phyloP scores from a whole-genome alignment of 1,140 invertebrate species.

The Pseudomyrmex sp. region DNA sequence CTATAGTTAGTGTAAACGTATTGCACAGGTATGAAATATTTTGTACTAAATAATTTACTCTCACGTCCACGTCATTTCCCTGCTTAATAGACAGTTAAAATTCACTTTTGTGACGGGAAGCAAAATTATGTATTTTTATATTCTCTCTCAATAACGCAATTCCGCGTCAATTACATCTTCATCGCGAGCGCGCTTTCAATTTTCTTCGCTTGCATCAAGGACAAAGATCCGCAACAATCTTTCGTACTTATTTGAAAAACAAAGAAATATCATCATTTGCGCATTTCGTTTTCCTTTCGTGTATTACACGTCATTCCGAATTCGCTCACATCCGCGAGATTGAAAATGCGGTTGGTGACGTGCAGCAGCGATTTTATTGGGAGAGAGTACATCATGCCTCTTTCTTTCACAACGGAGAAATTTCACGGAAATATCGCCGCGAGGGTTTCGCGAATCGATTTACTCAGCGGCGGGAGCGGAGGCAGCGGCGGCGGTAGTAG shows the following conservation, averaged over 20 bases:
- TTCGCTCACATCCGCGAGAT: neutral
- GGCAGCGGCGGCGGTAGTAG: neutral
- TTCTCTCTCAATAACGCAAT: neutral
- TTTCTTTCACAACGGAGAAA: neutral
- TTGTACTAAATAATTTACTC: conserved; percentile 15
- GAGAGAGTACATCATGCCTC: neutral
- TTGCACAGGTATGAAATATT: neutral
- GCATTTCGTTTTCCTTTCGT: neutral
- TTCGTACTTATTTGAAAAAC: neutral
- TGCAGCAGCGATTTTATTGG: conserved; percentile 31
- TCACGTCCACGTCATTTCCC: neutral
- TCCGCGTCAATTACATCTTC: neutral
- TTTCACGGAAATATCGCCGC: conserved; percentile 5
- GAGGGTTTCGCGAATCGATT: conserved; percentile 47
- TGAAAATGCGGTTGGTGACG: neutral
- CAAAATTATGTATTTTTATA: neutral
- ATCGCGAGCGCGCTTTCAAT: neutral
- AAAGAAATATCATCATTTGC: neutral
- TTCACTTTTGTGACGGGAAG: neutral
- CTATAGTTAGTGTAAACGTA: no score
- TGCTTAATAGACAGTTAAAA: conserved; percentile 3
- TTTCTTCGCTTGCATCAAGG: neutral
- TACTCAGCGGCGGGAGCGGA: neutral
- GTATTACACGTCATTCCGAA: neutral
- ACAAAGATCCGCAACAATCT: neutral